phyloP scores from a whole-genome alignment of 2,113 vertebrate species.

The Tragelaphus imberbis region DNA sequence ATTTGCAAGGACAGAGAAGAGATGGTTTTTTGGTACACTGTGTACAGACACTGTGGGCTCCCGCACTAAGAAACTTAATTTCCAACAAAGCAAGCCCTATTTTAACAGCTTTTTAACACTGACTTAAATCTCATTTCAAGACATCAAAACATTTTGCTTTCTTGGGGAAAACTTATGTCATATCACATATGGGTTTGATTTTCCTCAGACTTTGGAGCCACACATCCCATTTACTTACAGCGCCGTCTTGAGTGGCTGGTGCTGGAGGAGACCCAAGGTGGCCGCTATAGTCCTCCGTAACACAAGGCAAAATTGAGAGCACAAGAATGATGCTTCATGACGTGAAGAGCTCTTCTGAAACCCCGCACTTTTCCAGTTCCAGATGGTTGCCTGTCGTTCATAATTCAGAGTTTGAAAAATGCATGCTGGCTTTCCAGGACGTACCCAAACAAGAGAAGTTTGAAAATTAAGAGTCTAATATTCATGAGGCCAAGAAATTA shows the following conservation, averaged over 20 bases:
- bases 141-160: conserved; percentile 23
- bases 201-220: not conserved
- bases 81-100: not conserved
- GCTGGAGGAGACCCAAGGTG: not conserved
- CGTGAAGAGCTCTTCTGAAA: conserved; percentile 53
- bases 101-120: not conserved
- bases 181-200: not conserved
- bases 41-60: not conserved
- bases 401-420: conserved; percentile 24
- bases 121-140: not conserved
- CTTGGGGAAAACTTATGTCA: not conserved
- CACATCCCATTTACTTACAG: not conserved
- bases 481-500: conserved; percentile 49
- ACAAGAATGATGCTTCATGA: not conserved
- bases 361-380: not conserved
- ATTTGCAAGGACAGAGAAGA: conserved; percentile 22
- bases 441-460: not conserved
- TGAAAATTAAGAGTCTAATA: conserved; percentile 55
- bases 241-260: not conserved
- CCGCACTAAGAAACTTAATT: not conserved
- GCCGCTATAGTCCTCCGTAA: not conserved
- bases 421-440: not conserved
- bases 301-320: not conserved
- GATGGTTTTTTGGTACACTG: not conserved
- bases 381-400: conserved; percentile 30